Conservation (phyloP, 37 sponge, comb jelly and placozoan genomes). For the Eunapius fragilis region DNA sequence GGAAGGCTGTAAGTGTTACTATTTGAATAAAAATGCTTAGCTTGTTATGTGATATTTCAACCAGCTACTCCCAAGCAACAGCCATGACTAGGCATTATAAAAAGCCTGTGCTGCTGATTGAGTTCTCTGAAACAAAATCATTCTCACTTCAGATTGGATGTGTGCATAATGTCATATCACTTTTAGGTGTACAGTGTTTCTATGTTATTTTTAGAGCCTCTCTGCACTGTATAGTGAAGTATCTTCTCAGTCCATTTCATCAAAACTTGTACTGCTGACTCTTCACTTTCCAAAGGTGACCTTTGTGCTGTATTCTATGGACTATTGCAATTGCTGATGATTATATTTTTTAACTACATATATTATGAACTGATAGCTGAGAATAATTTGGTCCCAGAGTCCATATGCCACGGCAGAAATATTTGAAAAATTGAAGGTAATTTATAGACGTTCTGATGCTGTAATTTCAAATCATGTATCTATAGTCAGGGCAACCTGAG, state of each 20-base stretch:
- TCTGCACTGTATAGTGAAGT: conserved; percentile 64
- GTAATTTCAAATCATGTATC: background rate
- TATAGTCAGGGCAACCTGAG: conserved; percentile 66
- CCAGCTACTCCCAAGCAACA: conserved; percentile 85
- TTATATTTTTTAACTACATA: background rate
- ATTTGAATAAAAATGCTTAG: background rate
- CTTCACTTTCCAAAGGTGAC: conserved; percentile 94
- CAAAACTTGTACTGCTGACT: conserved; percentile 90
- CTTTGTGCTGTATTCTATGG: background rate
- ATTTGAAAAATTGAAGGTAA: conserved; percentile 87
- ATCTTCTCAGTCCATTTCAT: conserved; percentile 67
- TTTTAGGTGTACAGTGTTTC: background rate
- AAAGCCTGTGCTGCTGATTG: conserved; percentile 89
- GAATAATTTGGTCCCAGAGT: conserved; percentile 87
- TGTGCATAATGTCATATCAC: background rate
- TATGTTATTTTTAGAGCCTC: conserved; percentile 37
- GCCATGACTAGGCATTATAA: conserved; percentile 89
- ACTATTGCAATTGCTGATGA: background rate
- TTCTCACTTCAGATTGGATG: conserved; percentile 85
- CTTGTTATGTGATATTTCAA: too few species aligned
- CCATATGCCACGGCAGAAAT: conserved; percentile 90
- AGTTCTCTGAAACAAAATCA: conserved; percentile 82
- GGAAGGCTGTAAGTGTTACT: conserved; percentile 82
- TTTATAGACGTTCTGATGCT: background rate
- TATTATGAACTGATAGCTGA: conserved; percentile 64